phyloP scores from a whole-genome alignment of 2,797 vertebrate species.

The Anableps anableps region DNA sequence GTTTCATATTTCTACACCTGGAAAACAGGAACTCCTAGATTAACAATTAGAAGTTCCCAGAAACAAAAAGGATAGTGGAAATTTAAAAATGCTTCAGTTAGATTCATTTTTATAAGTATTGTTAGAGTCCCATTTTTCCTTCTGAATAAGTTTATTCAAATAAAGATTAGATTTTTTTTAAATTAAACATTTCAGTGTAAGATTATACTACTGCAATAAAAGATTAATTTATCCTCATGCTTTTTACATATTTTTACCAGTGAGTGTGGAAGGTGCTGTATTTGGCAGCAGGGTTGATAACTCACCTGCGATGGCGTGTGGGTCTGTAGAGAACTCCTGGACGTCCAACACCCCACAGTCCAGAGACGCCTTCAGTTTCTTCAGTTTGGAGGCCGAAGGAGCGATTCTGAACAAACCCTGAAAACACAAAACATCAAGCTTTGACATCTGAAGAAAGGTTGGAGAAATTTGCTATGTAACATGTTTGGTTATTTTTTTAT shows the following conservation, averaged over 20 bases:
- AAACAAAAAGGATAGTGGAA: background rate
- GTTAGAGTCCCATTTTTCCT: background rate
- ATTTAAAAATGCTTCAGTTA: background rate
- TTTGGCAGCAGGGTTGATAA: background rate
- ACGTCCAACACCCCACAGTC: conserved; percentile 96
- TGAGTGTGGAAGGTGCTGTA: background rate
- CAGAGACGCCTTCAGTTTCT: conserved; percentile 96
- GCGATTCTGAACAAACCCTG: conserved; percentile 97
- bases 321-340: conserved; percentile 95
- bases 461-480: background rate
- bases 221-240: background rate
- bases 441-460: background rate
- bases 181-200: background rate
- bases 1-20: too few relatives aligned
- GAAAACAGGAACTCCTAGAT: background rate
- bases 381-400: conserved; percentile 96
- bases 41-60: background rate
- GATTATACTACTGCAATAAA: background rate
- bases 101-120: background rate
- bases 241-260: background rate
- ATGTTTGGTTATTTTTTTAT: background rate
- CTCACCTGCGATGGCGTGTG: conserved; percentile 95
- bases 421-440: background rate
- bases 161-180: background rate
- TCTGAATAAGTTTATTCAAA: background rate